Conservation (phyloP, 2,888 invertebrate genomes). For the Caradrina clavipalpis region DNA sequence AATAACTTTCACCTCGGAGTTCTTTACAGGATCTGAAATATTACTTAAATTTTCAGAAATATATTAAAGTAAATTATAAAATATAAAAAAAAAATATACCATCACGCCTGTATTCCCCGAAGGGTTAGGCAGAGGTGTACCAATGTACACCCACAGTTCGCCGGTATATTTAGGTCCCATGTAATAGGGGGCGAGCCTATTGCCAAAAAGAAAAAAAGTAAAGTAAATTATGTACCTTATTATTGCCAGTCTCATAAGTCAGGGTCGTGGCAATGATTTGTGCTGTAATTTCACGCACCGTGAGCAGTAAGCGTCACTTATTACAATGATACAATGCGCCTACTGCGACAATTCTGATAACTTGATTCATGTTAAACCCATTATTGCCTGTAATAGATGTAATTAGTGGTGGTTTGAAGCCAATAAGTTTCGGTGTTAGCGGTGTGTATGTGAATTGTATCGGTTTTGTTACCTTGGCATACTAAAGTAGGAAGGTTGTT, state of each 20-base stretch:
- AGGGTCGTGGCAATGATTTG: conserved; percentile 55
- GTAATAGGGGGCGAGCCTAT: too few relatives aligned
- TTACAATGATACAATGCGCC: conserved; percentile 28
- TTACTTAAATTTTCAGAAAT: conserved; percentile 6
- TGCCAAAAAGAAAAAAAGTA: too few relatives aligned
- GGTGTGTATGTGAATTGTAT: conserved; percentile 9
- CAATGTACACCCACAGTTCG: too few relatives aligned
- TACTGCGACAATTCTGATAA: conserved; percentile 29
- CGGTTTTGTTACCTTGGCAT: conserved; percentile 22
- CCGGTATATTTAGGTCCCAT: too few relatives aligned
- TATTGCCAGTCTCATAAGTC: conserved; percentile 40
- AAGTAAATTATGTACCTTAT: conserved; percentile 17
- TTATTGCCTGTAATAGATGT: conserved; percentile 25
- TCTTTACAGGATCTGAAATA: neutral
- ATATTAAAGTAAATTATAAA: too few relatives aligned
- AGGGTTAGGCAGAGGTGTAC: too few relatives aligned
- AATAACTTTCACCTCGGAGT: conserved; percentile 13
- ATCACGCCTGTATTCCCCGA: too few relatives aligned
- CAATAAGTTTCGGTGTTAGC: neutral
- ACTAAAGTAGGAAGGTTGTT: conserved; percentile 16
- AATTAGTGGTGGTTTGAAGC: conserved; percentile 14
- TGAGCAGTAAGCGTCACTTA: conserved; percentile 57
- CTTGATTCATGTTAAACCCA: conserved; percentile 26
- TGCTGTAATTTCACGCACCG: conserved; percentile 72
- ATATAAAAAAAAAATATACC: too few relatives aligned